Base-by-base conservation (phyloP, 2,113 vertebrate genomes). In the Charina bottae region DNA sequence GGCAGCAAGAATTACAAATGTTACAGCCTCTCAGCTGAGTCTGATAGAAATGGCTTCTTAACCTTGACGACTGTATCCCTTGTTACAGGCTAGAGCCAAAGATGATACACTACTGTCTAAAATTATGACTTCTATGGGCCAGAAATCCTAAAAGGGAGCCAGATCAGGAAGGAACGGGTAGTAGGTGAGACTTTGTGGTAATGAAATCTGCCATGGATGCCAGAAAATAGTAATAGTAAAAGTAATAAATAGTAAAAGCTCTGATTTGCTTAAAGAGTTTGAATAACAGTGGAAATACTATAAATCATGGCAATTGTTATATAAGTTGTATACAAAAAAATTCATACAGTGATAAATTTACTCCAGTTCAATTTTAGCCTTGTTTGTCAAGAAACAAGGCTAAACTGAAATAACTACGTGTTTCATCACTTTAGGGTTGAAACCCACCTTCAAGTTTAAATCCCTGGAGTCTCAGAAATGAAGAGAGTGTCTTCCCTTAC, bases 191-290 rank as follows among this genome's bases (percentile, higher is more conserved):
- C 15, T 33, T 78, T 78, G 6, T 68, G 62, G 62, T 78, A 19
- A 78, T 78, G 68, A 78, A 78, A 78, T 78, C 68, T 78, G 68
- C 68, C 68, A 37, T 78, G 68, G 68, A 78, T 78, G n/a, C n/a
- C 68, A 33, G n/a, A 37, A 78, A 78, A 37, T 37, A 17, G 33
- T 19, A 37, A 42, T 3, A 42, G 42, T 42, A 42, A 42, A 2
- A 42, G 42, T 42, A 42, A 42, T 42, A 42, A 3, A 42, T 42
- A 42, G 42, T 42, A 42, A 19, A 72, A 19, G 6, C 2, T 78
- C 68, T 37, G 33, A 19, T 78, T 37, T 78, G 68, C 33, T 78
- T 78, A 78, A 37, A 78, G 33, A 37, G 68, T 15, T 78, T 78
- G 17, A 6, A 78, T 17, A 37, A n/a, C 8, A 78, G 17, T 37